These are phyloP conservation scores for Lobophora halterata DNA, from an alignment of 2,888 invertebrate genomes.

Conservation along the genomic window DNA sequence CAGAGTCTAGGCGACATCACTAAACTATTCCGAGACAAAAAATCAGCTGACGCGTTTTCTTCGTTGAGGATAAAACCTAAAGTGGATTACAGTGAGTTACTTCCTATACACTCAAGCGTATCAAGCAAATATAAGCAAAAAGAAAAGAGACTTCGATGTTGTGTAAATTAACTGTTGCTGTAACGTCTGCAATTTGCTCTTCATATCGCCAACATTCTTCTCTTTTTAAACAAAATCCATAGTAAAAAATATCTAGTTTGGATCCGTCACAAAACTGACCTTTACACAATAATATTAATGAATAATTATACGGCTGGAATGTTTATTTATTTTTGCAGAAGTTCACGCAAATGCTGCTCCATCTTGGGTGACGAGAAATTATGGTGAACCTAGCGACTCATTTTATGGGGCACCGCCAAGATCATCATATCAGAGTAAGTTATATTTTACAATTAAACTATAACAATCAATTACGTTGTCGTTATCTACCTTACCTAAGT, in stretches of 20 bases:
- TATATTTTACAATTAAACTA: too few species aligned
- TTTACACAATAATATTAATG: too few species aligned
- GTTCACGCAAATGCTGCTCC: conserved; percentile 39
- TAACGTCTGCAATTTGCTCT: too few species aligned
- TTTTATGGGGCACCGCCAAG: conserved; percentile 11
- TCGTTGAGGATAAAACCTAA: conserved; percentile 25
- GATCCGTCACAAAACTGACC: too few species aligned
- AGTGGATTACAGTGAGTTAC: conserved; percentile 40
- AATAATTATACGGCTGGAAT: not conserved
- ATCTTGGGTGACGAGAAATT: conserved; percentile 33
- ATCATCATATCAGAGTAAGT: conserved; percentile 20
- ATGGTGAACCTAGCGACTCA: conserved; percentile 35
- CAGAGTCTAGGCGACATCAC: conserved; percentile 15
- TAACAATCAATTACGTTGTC: too few species aligned
- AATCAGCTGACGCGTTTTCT: conserved; percentile 10
- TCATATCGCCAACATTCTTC: too few species aligned
- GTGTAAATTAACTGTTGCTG: too few species aligned
- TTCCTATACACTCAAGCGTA: not conserved
- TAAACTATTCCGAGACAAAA: conserved; percentile 3
- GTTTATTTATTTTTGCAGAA: conserved; percentile 25
- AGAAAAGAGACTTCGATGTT: too few species aligned
- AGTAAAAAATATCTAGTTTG: too few species aligned
- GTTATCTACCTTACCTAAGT: too few species aligned
- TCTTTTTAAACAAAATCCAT: too few species aligned
- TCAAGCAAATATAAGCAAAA: too few species aligned